Evolutionary conservation across 2,797 vertebrate genomes (phyloP), one percentile per base, ranked within the genome.

Genomic region (Xenentodon cancila): DNA sequence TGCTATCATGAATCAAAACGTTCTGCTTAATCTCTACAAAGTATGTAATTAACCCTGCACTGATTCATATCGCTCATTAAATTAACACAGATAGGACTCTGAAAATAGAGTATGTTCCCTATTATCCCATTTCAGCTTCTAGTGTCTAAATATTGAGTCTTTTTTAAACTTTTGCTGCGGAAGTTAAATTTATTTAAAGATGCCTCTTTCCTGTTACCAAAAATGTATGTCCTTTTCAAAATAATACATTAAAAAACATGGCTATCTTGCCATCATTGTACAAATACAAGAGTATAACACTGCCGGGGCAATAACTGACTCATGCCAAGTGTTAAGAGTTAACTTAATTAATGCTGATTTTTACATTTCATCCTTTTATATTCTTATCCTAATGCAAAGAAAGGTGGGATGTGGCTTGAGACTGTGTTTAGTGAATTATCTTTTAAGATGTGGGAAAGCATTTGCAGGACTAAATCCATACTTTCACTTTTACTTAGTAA

Each of bases 51-150:
- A 92, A 91, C 88, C 88, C 79, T 75, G 79, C 68, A 30, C 80
- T 73, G 89, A 92, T 91, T 85, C 76, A 70, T 79, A 90, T 91
- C 86, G 56, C 81, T 88, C 72, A 79, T 89, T 91, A 83, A 85
- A 84, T 84, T 79, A 86, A 65, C 70, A 68, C 71, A 81, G 81
- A 87, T 77, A 79, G 69, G 56, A 86, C 58, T 56, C 2, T 75
- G 76, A 79, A 85, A 86, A 83, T 79, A 78, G 71, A 80, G 73
- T 65, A 0, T 3, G 66, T 46, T 65, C 62, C 59, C 81, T 80
- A 51, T 73, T 81, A 79, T 80, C 57, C 62, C 27, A 25, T 48
- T 59, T 68, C 55, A 3, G 53, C 68, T 65, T 64, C 40, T 48
- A 34, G 48, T 34, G 30, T 27, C 57, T 37, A 53, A 76, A 73